Evolutionary conservation across 2,888 invertebrate species (phyloP), one percentile per base, ranked within the genome.

Genomic region (Drosophila helvetica): DNA sequence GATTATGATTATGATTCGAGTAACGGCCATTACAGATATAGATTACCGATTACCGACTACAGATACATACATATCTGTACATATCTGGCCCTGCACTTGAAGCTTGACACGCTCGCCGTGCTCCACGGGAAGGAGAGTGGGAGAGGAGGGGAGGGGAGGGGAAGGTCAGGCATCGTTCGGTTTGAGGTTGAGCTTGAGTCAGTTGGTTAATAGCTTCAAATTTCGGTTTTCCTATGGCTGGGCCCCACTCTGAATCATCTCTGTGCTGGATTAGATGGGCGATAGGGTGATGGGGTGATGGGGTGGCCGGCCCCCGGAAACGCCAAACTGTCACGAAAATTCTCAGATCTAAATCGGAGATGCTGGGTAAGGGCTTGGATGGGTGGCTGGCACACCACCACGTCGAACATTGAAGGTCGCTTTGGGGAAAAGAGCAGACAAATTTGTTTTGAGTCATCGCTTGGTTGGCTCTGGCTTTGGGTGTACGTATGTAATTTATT

Each of bases 141-240:
- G n/a, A n/a, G n/a, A 22, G 22, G 22, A 22, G 22, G 22, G 22
- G 22, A 22, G 4, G 22, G 4, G 22, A 22, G 30, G 19, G 22
- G 33, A 65, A 55, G 55, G 25, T 43, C 55, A 27, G 10, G 1
- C 12, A 57, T 22, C 43, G 25, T 15, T 10, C 38, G 22, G 22
- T 17, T 8, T 38, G 22, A 9, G 52, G 1, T 19, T 19, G 19
- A 19, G 19, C 2, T 60, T 79, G 79, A 79, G 70, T 79, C 82
- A 82, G 48, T 81, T 70, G 59, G 48, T 42, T 30, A 51, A 74
- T 77, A 82, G 82, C 65, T 61, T n/a, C n/a, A n/a, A n/a, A n/a
- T n/a, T n/a, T 79, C 63, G 30, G 74, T 74, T 82, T 79, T 82
- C 77, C 54, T 55, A 10, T 27, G 12, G 30, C 47, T 25, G 22